A percentile compares a stretch with the other conserved stretches of the same genome.
Evolutionary conservation across 2,113 vertebrate species (phyloP).

Genomic region (Sterrhoptilus dennistouni): DNA sequence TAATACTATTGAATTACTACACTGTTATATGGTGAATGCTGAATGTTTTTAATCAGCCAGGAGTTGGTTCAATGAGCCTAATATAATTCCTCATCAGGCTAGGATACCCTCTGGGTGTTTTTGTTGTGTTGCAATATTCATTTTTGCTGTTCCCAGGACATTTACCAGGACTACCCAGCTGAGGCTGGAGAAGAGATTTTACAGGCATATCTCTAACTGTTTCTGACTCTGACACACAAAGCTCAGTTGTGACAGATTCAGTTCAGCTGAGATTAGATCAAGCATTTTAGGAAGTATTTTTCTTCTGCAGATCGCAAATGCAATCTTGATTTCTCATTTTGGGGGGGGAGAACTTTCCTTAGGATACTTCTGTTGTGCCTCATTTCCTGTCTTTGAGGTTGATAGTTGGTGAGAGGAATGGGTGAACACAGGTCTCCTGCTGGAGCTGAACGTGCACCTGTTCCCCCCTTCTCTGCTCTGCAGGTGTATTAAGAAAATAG

Average conservation of each 20-base stretch:
- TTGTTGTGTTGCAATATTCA: background rate
- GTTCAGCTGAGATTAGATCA: background rate
- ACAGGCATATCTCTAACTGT: background rate
- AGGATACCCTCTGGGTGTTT: background rate
- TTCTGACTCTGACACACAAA: background rate
- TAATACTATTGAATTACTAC: conserved; percentile 42
- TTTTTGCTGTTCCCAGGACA: conserved; percentile 5
- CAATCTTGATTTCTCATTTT: background rate
- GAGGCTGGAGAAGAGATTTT: background rate
- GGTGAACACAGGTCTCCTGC: background rate
- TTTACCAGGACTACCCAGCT: background rate
- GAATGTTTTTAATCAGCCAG: conserved; percentile 29
- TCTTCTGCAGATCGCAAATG: background rate
- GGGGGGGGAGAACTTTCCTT: background rate
- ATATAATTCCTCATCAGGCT: conserved; percentile 18
- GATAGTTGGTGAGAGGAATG: background rate
- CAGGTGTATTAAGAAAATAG: background rate
- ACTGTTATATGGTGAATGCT: conserved; percentile 22
- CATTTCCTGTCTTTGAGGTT: background rate
- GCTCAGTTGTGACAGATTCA: background rate
- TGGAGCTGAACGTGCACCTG: accelerated
- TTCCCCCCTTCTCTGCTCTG: background rate
- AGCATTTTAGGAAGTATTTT: background rate
- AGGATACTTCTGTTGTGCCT: background rate
- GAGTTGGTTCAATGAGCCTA: background rate